Base-by-base conservation (phyloP, 2,888 invertebrate species). In the Drosophila falleni region DNA sequence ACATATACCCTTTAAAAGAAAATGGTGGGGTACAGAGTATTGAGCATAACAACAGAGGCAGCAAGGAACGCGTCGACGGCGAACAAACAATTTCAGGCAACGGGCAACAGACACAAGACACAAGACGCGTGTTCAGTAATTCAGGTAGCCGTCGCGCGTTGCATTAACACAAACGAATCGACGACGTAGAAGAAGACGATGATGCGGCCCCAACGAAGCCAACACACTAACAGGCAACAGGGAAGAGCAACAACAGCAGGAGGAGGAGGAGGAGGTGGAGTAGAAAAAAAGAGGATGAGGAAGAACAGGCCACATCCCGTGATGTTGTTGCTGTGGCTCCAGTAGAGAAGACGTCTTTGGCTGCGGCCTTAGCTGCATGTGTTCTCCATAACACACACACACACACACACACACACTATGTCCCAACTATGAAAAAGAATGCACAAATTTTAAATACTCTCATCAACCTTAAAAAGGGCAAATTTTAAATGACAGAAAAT, bases 91-190 rank as follows among this genome's bases (percentile, higher is more conserved):
- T 87, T 87, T 82, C 74, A 89, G 80, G 81, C 19, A 89, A 72
- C n/a, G n/a, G n/a, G n/a, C 76, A 89, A 72, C 49, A 85, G 80
- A 88, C 90, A 91, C 80, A 85, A 89, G 90, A 88, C 90, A 89
- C 79, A 90, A 91, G 91, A 90, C 91, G 91, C 91, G 91, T 91
- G 91, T 91, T 91, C 91, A 91, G 91, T 91, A 91, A 91, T 91
- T 91, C 91, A 91, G 91, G 91, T 91, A 91, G 90, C 90, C 81
- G 90, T 90, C 87, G 90, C 90, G 81, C 87, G 90, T 91, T 91
- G 91, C 90, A 90, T 90, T 90, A 90, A 91, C 91, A 90, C 90
- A 91, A 91, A 90, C 90, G 90, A 81, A 85, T 73, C 81, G 79
- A 77, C 71, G 67, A 72, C 60, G 59, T 65, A 42, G 65, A 44